Evolutionary conservation across 2,797 vertebrate species (phyloP).

Genomic region (Novumbra hubbsi): DNA sequence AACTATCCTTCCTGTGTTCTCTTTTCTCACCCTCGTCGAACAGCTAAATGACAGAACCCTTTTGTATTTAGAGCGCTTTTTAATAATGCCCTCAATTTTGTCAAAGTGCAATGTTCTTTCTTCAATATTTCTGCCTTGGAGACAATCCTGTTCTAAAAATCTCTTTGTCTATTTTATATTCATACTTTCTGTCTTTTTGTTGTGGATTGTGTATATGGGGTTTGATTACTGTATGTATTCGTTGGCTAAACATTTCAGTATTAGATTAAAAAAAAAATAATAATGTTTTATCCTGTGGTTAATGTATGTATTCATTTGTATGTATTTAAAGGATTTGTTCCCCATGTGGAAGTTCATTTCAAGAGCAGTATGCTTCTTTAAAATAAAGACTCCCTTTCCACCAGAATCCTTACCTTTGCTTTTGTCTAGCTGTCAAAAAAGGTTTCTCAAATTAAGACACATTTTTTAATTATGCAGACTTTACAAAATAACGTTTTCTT

Average conservation of each 20-base stretch:
- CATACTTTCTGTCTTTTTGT: background rate
- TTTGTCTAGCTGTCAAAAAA: too few relatives aligned
- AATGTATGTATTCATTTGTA: background rate
- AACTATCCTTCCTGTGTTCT: conserved; percentile 20
- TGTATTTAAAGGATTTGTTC: background rate
- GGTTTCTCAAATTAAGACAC: too few relatives aligned
- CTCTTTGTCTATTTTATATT: background rate
- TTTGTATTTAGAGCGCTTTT: background rate
- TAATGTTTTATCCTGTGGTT: background rate
- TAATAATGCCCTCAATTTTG: background rate
- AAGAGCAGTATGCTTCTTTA: too few relatives aligned
- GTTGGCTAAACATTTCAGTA: background rate
- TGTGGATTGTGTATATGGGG: background rate
- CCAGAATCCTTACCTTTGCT: too few relatives aligned
- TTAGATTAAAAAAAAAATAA: background rate
- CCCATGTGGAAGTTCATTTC: too few relatives aligned
- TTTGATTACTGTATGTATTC: background rate
- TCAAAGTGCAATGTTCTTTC: conserved; percentile 20
- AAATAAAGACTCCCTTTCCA: too few relatives aligned
- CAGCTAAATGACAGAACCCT: background rate
- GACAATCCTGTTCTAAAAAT: background rate
- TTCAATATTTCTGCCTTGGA: conserved; percentile 22
- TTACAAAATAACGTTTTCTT: too few relatives aligned
- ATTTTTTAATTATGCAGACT: too few relatives aligned
- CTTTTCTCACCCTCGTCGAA: conserved; percentile 18